Conservation (phyloP, 2,888 invertebrate genomes). For the Oscheius myriophilus region DNA sequence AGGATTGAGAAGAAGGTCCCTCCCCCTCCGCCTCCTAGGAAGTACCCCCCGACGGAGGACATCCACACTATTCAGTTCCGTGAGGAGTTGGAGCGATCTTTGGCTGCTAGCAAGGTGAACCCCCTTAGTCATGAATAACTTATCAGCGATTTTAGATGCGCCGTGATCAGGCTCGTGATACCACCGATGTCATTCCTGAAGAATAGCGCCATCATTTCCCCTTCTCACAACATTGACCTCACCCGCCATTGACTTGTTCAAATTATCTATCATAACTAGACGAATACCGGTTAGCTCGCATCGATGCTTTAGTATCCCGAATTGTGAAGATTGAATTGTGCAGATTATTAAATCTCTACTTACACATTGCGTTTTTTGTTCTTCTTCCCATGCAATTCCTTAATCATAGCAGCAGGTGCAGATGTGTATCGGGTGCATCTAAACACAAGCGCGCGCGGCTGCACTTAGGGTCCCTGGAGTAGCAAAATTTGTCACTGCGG, state of each 20-base stretch:
- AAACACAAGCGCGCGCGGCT: background rate
- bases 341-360: slow-evolving; percentile 5
- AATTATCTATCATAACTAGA: too few species aligned
- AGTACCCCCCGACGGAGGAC: background rate
- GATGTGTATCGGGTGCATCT: too few species aligned
- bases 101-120: slow-evolving; percentile 19
- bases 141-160: background rate
- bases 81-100: slow-evolving; percentile 11
- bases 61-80: slow-evolving; percentile 15
- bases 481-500: slow-evolving; percentile 27
- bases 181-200: slow-evolving; percentile 13
- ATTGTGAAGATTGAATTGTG: slow-evolving; percentile 2
- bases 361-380: background rate
- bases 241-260: background rate
- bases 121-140: background rate
- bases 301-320: slow-evolving; percentile 18
- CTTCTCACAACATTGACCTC: background rate
- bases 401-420: background rate
- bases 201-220: slow-evolving; percentile 1
- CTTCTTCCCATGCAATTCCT: background rate
- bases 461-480: slow-evolving; percentile 17
- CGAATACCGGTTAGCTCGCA: slow-evolving; percentile 15
- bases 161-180: slow-evolving; percentile 8
- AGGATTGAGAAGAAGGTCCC: slow-evolving; percentile 15
- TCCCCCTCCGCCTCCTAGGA: background rate